Evolutionary conservation across 2,888 invertebrate genomes (phyloP).

Genomic region (Portevinia maculata): DNA sequence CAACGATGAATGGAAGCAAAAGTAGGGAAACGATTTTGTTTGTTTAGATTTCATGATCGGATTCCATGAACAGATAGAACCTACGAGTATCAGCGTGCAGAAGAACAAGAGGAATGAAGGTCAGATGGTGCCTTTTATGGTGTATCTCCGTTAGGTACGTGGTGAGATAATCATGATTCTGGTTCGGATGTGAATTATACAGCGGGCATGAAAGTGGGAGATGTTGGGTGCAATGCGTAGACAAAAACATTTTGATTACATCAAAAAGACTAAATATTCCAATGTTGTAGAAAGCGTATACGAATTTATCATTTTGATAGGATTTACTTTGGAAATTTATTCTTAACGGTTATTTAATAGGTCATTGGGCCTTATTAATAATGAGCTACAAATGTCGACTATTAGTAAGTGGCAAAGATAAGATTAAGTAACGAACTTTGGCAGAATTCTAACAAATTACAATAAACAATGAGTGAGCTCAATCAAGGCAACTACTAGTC

Average conservation of each 20-base stretch:
- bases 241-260: conserved; percentile 5
- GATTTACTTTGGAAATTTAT: background rate
- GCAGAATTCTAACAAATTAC: too few relatives aligned
- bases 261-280: background rate
- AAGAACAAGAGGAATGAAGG: conserved; percentile 68
- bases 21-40: conserved; percentile 40
- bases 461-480: too few relatives aligned
- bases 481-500: too few relatives aligned
- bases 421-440: too few relatives aligned
- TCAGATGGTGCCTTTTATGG: conserved; percentile 64
- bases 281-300: background rate
- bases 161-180: conserved; percentile 49
- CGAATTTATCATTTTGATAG: background rate
- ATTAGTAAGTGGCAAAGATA: too few relatives aligned
- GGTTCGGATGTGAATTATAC: conserved; percentile 43
- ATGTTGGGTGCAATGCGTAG: conserved; percentile 12
- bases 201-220: conserved; percentile 27
- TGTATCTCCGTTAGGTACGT: conserved; percentile 62
- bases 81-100: conserved; percentile 57
- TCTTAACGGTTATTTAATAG: background rate
- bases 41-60: conserved; percentile 31
- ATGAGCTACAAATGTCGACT: too few relatives aligned
- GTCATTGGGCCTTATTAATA: too few relatives aligned
- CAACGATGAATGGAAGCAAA: conserved; percentile 39
- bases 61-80: conserved; percentile 30